These are phyloP conservation scores for Climacteris rufus DNA, from an alignment of 2,113 vertebrate species.

Conservation along the genomic window DNA sequence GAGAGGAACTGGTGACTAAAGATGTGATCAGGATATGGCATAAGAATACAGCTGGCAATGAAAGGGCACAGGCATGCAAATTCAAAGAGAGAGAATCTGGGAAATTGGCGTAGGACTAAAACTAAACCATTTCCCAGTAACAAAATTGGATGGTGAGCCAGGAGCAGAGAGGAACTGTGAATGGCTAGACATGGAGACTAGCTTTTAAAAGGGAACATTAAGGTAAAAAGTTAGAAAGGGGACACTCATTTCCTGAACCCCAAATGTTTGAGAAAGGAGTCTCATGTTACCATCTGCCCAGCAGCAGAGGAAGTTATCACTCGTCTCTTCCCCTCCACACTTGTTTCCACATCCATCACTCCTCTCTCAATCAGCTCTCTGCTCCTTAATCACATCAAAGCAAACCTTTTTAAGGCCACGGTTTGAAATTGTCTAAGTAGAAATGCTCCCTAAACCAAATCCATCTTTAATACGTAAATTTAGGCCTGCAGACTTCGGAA, in stretches of 20 bases:
- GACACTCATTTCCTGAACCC: background rate
- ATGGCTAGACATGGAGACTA: background rate
- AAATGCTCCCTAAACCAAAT: background rate
- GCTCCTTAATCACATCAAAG: background rate
- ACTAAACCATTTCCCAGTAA: background rate
- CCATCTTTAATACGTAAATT: background rate
- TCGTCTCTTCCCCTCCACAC: background rate
- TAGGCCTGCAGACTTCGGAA: background rate
- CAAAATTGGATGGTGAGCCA: background rate
- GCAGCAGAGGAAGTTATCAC: background rate
- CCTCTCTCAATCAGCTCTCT: background rate
- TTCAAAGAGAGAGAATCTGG: background rate
- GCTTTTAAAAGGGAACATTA: background rate
- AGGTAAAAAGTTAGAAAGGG: background rate
- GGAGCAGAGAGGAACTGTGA: background rate
- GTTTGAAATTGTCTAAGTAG: background rate
- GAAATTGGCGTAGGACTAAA: background rate
- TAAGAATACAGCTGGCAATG: background rate
- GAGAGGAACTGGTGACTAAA: background rate
- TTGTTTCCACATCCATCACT: background rate
- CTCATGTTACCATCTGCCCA: background rate
- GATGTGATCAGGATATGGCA: background rate
- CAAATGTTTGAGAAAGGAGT: background rate
- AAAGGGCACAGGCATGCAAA: background rate
- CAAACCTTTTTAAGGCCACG: background rate